Evolutionary conservation across 1,140 invertebrate species (phyloP), one percentile per base, ranked within the genome.

Genomic region (Zaprionus vittiger): DNA sequence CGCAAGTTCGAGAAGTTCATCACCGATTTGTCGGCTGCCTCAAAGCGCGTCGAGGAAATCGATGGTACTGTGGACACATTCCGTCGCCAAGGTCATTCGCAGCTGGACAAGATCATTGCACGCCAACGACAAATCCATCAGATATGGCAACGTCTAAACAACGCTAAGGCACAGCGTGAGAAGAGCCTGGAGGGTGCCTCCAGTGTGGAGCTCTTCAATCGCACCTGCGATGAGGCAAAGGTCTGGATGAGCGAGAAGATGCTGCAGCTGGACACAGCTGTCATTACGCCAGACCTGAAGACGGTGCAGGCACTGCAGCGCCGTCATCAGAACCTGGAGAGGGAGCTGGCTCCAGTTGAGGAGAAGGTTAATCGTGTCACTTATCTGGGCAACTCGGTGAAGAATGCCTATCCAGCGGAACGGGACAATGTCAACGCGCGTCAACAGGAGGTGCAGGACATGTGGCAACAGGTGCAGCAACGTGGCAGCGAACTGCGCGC

Each of bases 1-100:
- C 95, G 97, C 84, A 99, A 99, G 93, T 99, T 99, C 93, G 98
- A 99, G 95, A 98, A 98, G 94, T 98, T 99, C 93, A 94, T 99
- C 5, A 99, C 98, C 0, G 98, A 99, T 91, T 93, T 99, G 11
- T 98, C 97, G 1, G 98, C 98, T 0, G 98, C 97, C 26, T 97
- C 96, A 4, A 97, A 97, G 80, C 95, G 98, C 2, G 94, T 99
- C 67, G 97, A 98, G 80, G 95, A 96, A 44, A 97, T 99, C 65
- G 98, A 99, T 87, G 93, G 95, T 0, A 96, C 97, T 20, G 98
- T 98, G 0, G 95, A 98, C 63, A 97, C 98, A 76, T 97, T 99
- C 91, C 95, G 96, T 0, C 94, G 95, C 1, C 95, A 97, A 67
- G 96, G 96, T n/a, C 98, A 99, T 93, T 96, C 97, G 56, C 97